A percentile compares a stretch with the other conserved stretches of the same genome.
Conservation (phyloP, 1,140 invertebrate genomes). For the Solen grandis region DNA sequence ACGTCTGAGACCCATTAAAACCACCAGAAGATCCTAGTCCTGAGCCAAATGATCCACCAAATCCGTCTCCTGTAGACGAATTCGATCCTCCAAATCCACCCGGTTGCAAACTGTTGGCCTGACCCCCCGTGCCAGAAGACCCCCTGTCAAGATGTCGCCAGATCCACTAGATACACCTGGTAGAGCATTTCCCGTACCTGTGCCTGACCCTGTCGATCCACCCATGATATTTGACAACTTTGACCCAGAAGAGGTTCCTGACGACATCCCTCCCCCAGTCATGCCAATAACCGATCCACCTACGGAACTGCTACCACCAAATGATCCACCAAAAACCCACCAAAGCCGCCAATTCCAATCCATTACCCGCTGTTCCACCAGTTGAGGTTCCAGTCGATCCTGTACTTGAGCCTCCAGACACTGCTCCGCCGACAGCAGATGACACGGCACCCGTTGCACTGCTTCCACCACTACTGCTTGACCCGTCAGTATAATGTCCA, state of each 20-base stretch:
- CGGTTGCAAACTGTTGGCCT: slow-evolving; percentile 21
- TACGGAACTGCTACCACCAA: slow-evolving; percentile 5
- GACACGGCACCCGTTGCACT: slow-evolving; percentile 9
- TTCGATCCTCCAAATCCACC: slow-evolving; percentile 36
- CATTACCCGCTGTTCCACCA: too few relatives aligned
- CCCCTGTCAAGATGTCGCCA: too few relatives aligned
- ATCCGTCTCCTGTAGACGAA: slow-evolving; percentile 25
- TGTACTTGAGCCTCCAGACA: slow-evolving; percentile 5
- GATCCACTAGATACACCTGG: too few relatives aligned
- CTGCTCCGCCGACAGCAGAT: slow-evolving; percentile 2
- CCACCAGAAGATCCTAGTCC: not conserved
- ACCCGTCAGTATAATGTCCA: slow-evolving; percentile 39
- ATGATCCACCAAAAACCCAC: slow-evolving; percentile 29
- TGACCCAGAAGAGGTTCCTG: too few relatives aligned
- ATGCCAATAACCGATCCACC: not conserved
- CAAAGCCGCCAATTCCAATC: too few relatives aligned
- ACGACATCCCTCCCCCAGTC: too few relatives aligned
- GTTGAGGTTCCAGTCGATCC: too few relatives aligned
- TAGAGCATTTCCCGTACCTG: too few relatives aligned
- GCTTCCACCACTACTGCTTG: not conserved
- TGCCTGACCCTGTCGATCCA: too few relatives aligned
- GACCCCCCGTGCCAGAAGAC: not conserved
- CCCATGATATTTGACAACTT: too few relatives aligned
- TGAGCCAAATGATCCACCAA: slow-evolving; percentile 28
- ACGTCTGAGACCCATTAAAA: slow-evolving; percentile 5